These are phyloP conservation scores for Lagopus muta DNA, from an alignment of 2,113 vertebrate species.

Conservation along the genomic window DNA sequence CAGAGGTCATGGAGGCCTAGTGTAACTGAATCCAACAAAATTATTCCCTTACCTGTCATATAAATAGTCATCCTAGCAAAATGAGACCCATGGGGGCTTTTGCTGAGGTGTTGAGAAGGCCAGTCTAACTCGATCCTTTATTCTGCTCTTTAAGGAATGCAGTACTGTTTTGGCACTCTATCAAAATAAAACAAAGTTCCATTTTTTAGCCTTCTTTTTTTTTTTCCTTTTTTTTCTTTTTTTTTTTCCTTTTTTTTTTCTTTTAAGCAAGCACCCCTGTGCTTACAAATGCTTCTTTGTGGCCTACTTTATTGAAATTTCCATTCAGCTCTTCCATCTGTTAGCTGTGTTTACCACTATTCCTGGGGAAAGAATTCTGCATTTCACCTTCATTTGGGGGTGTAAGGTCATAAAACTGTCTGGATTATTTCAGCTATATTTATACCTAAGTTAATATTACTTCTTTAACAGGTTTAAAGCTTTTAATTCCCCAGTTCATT, in stretches of 20 bases:
- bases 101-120: conserved; percentile 83
- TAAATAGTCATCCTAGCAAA: conserved; percentile 88
- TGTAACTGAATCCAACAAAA: conserved; percentile 89
- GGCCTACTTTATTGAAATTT: conserved; percentile 86
- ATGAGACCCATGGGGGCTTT: conserved; percentile 89
- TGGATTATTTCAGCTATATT: conserved; percentile 87
- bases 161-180: conserved; percentile 84
- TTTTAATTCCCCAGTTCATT: conserved; percentile 82
- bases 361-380: conserved; percentile 83
- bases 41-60: conserved; percentile 89
- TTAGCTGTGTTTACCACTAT: conserved; percentile 83
- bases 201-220: conserved; percentile 75
- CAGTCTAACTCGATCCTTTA: conserved; percentile 87
- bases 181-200: conserved; percentile 88
- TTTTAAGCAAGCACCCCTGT: conserved; percentile 73
- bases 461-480: conserved; percentile 86
- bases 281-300: conserved; percentile 88
- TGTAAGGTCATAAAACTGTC: conserved; percentile 88
- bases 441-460: conserved; percentile 86
- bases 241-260: conserved; percentile 11
- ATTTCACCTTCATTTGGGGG: conserved; percentile 83
- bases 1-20: conserved; percentile 83
- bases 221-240: neutral
- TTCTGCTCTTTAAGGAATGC: conserved; percentile 84
- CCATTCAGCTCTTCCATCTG: conserved; percentile 86